Base-by-base conservation (phyloP, 2,113 vertebrate genomes). In the Cygnus atratus region DNA sequence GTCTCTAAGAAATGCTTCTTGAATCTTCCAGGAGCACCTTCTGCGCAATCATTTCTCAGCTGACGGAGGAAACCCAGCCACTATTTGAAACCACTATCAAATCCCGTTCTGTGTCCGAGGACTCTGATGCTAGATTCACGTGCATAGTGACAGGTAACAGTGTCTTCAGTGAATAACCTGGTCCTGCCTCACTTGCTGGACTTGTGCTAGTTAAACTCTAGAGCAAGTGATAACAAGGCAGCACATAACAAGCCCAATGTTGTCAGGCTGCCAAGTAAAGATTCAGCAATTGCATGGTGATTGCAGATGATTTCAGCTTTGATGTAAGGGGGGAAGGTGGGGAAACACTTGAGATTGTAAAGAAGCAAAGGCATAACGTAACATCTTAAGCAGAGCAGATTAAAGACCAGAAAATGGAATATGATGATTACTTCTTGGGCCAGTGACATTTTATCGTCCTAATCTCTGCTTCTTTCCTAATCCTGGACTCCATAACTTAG, bases 31-130 rank as follows among this genome's bases (percentile, higher is more conserved):
- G 99, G 98, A 99, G 99, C 98, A 99, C 99, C 63, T 98, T 99
- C 97, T 99, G 99, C 98, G 98, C 98, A 70, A 98, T 99, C 95
- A 99, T 99, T 97, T 98, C 99, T 93, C 99, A 99, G 96, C 98
- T 99, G 95, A 99, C 99, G 8, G 99, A 99, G 72, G 99, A 99
- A 95, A 99, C 99, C 66, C 99, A 99, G 96, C 99, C 99, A 2
- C 97, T 98, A 21, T 99, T 99, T 93, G 99, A 99, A 95, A 99
- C 98, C 90, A 99, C 99, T 12, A 97, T 99, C 96, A 99, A 99
- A 97, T 99, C 99, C 82, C 99, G 98, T 79, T 98, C 99, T 58
- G 99, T 99, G 88, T 99, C 99, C 17, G 98, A 99, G 96, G 98
- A 99, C 92, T 98, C 98, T 90, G 99, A 99, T 68, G 99, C 99